Conservation (phyloP, 2,888 invertebrate species). For the Acrocyrtus sp. region DNA sequence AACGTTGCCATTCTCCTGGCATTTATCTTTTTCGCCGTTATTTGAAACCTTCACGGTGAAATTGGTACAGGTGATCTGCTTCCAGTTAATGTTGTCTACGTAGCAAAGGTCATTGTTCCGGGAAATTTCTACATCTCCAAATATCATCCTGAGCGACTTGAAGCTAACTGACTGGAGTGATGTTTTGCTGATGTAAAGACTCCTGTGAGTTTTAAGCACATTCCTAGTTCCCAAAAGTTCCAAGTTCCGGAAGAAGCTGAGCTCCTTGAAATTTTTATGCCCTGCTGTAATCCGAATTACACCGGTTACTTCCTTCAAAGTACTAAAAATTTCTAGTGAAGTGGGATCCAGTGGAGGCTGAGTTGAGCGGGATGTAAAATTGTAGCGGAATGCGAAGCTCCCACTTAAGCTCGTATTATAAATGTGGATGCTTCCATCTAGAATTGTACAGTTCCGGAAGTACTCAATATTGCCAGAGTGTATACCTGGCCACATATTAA, state of each 20-base stretch:
- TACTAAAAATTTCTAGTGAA: conserved; percentile 87
- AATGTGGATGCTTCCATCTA: conserved; percentile 91
- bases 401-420: conserved; percentile 90
- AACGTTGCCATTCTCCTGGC: conserved; percentile 79
- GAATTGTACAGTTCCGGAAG: conserved; percentile 92
- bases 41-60: conserved; percentile 80
- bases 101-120: conserved; percentile 90
- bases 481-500: too few relatives aligned
- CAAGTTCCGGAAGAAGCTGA: conserved; percentile 93
- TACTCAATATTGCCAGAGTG: conserved; percentile 89
- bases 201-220: conserved; percentile 86
- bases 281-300: conserved; percentile 90
- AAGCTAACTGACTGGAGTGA: conserved; percentile 85
- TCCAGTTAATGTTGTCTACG: conserved; percentile 86
- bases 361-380: conserved; percentile 83
- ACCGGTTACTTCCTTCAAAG: conserved; percentile 92
- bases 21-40: conserved; percentile 77
- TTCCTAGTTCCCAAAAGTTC: conserved; percentile 93
- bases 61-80: conserved; percentile 78
- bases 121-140: conserved; percentile 85
- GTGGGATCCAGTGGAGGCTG: conserved; percentile 87
- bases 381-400: conserved; percentile 75
- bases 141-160: conserved; percentile 82
- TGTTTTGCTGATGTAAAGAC: conserved; percentile 90
- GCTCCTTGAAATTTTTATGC: conserved; percentile 83